A percentile compares a stretch with the other conserved stretches of the same genome.
Evolutionary conservation across 1,140 invertebrate genomes (phyloP).

Genomic region (Oryctes rhinoceros): DNA sequence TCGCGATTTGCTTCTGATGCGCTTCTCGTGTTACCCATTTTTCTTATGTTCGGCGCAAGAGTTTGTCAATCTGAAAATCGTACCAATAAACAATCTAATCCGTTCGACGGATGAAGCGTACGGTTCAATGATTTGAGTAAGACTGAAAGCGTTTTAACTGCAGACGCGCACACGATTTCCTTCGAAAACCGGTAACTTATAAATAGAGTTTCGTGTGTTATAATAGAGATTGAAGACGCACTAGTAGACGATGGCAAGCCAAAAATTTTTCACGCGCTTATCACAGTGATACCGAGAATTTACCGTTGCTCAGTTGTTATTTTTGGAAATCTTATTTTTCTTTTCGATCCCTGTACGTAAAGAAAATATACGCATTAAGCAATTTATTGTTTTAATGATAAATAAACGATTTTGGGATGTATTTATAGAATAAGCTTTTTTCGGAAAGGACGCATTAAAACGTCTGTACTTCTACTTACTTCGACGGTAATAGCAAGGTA

Average conservation of each 20-base stretch:
- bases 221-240: slow-evolving; percentile 31
- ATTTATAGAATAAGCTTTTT: no score
- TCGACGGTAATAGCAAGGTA: no score
- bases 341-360: not conserved
- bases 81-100: slow-evolving; percentile 4
- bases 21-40: slow-evolving; percentile 45
- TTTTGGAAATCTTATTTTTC: not conserved
- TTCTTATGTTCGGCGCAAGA: not conserved
- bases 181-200: slow-evolving; percentile 32
- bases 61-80: slow-evolving; percentile 5
- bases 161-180: slow-evolving; percentile 8
- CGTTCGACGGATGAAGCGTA: not conserved
- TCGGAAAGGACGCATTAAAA: no score
- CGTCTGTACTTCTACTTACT: no score
- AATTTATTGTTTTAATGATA: no score
- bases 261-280: slow-evolving; percentile 35
- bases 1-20: not conserved
- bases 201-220: slow-evolving; percentile 27
- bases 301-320: not conserved
- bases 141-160: not conserved
- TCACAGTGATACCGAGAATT: slow-evolving; percentile 29
- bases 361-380: no score
- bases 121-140: slow-evolving; percentile 4
- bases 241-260: slow-evolving; percentile 4
- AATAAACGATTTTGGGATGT: no score